Percentiles rank a stretch among this genome's conserved stretches.
These are phyloP conservation scores for Cryptoblepharus egeriae DNA, from an alignment of 2,797 vertebrate genomes.

Conservation along the genomic window DNA sequence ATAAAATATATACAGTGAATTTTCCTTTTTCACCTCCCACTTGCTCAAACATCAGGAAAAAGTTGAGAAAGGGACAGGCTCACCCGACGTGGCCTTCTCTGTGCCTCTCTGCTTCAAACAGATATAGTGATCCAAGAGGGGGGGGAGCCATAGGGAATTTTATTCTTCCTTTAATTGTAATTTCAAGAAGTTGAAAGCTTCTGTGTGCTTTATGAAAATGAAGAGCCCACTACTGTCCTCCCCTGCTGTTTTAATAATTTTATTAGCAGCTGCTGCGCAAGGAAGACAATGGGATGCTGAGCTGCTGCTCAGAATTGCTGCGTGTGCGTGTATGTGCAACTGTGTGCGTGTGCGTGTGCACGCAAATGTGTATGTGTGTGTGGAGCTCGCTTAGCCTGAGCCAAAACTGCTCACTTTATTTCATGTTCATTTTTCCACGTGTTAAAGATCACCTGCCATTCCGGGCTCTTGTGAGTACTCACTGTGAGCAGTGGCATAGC, in stretches of 20 bases:
- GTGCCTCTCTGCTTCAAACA: background rate
- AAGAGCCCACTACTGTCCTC: background rate
- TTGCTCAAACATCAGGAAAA: no score
- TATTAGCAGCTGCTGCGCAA: background rate
- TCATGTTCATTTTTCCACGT: background rate
- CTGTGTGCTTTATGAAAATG: conserved; percentile 8
- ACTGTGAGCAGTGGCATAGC: no score
- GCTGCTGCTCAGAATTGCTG: background rate
- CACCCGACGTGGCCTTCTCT: no score
- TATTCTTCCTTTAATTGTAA: conserved; percentile 38
- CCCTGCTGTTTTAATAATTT: conserved; percentile 28
- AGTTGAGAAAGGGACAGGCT: background rate
- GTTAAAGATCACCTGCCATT: background rate
- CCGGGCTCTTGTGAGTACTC: background rate
- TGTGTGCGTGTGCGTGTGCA: background rate
- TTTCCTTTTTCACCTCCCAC: background rate
- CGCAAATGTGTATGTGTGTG: no score
- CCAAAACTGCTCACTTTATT: conserved; percentile 6
- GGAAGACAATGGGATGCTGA: conserved; percentile 1
- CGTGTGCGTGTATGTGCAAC: background rate
- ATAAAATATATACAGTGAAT: no score
- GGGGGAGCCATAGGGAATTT: background rate
- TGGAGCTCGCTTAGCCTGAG: background rate
- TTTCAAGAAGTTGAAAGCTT: conserved; percentile 30
- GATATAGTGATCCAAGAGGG: background rate